phyloP scores from a whole-genome alignment of 2,888 invertebrate species.

The Epinotia nisella region DNA sequence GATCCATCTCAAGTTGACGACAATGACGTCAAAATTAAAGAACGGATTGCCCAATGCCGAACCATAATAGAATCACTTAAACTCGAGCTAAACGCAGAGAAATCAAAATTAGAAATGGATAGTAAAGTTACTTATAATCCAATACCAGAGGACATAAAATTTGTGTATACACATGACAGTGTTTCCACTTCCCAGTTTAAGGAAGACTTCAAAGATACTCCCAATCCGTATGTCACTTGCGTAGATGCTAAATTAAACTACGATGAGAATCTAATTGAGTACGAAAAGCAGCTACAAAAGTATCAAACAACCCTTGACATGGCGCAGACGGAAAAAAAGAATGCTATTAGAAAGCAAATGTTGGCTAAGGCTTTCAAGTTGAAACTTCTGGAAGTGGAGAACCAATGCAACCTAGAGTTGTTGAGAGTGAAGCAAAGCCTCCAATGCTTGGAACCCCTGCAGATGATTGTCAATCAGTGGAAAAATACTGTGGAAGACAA shows the following conservation, averaged over 20 bases:
- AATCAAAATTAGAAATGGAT: conserved; percentile 66
- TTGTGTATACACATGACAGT: conserved; percentile 46
- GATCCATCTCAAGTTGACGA: conserved; percentile 61
- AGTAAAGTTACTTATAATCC: conserved; percentile 48
- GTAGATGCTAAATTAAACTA: conserved; percentile 69
- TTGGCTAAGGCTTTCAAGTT: conserved; percentile 75
- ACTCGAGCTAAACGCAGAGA: conserved; percentile 71
- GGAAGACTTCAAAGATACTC: conserved; percentile 48
- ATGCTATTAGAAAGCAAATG: conserved; percentile 78
- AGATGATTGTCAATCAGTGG: conserved; percentile 76
- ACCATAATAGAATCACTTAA: conserved; percentile 74
- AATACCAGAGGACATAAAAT: conserved; percentile 42
- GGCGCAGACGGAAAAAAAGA: conserved; percentile 78
- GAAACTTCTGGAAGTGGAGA: conserved; percentile 78
- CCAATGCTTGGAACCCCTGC: conserved; percentile 76
- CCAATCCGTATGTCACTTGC: conserved; percentile 60
- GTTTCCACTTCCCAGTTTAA: conserved; percentile 48
- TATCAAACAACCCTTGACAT: conserved; percentile 77
- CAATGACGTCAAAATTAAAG: conserved; percentile 69
- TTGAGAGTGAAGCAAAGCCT: conserved; percentile 77
- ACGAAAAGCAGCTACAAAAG: conserved; percentile 77
- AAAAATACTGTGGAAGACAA: conserved; percentile 60
- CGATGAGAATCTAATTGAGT: conserved; percentile 74
- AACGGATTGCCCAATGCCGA: conserved; percentile 73
- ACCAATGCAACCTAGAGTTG: conserved; percentile 78